phyloP scores from a whole-genome alignment of 2,113 vertebrate genomes.

The Campylomormyrus numenius region DNA sequence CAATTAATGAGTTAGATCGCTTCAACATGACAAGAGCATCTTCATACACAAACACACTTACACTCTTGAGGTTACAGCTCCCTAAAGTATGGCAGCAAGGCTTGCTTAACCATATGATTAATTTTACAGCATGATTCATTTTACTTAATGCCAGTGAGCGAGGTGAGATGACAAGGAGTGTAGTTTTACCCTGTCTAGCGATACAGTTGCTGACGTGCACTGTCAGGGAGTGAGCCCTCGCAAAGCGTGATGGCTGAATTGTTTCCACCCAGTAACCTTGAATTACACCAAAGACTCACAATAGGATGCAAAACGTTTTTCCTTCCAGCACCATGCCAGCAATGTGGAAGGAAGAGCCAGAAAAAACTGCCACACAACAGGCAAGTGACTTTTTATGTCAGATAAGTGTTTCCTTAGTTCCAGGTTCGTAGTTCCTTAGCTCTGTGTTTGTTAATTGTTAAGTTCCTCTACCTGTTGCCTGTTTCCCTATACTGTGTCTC shows the following conservation, averaged over 20 bases:
- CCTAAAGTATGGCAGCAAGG: background rate
- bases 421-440: no score
- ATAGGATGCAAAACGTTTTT: background rate
- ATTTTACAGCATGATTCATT: background rate
- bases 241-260: background rate
- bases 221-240: background rate
- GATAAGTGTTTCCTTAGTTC: background rate
- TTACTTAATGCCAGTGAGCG: constrained; percentile 38
- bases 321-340: background rate
- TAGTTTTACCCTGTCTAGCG: constrained; percentile 41
- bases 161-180: constrained; percentile 38
- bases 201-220: background rate
- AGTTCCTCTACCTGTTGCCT: no score
- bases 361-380: background rate
- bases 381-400: background rate
- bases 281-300: background rate
- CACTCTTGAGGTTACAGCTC: background rate
- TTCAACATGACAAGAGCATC: background rate
- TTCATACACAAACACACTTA: background rate
- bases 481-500: no score
- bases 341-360: background rate
- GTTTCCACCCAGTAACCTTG: background rate
- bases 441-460: no score
- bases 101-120: background rate
- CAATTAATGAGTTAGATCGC: background rate